These are phyloP conservation scores for Dasysyrphus albostriatus DNA, from an alignment of 2,888 invertebrate species.

Conservation along the genomic window DNA sequence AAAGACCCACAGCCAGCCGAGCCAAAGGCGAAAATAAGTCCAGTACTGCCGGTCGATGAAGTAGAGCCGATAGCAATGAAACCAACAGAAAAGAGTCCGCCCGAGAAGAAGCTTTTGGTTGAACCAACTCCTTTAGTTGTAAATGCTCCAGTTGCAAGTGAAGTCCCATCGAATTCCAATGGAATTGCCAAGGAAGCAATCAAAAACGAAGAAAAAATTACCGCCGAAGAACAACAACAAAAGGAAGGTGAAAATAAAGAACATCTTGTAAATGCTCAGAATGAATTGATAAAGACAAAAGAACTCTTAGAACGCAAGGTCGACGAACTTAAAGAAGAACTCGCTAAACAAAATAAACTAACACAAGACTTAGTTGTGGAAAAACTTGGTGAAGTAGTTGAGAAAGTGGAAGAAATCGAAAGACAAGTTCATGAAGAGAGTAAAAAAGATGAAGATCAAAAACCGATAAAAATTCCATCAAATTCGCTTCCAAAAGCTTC, in stretches of 20 bases:
- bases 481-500: conserved; percentile 66
- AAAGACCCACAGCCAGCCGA: conserved; percentile 11
- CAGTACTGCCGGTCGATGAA: conserved; percentile 81
- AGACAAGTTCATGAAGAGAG: conserved; percentile 84
- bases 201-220: conserved; percentile 84
- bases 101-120: conserved; percentile 11
- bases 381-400: conserved; percentile 80
- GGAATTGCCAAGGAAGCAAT: conserved; percentile 83
- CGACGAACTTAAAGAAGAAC: conserved; percentile 84
- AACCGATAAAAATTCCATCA: conserved; percentile 10
- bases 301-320: conserved; percentile 81
- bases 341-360: conserved; percentile 82
- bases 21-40: conserved; percentile 77
- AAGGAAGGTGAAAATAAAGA: conserved; percentile 78
- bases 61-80: conserved; percentile 45
- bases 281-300: conserved; percentile 81
- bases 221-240: conserved; percentile 80
- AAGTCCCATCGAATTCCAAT: conserved; percentile 31
- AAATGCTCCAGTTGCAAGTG: conserved; percentile 20
- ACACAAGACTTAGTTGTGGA: conserved; percentile 80
- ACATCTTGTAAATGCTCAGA: conserved; percentile 81
- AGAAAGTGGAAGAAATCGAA: conserved; percentile 83
- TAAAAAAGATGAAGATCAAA: conserved; percentile 76
- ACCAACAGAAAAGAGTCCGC: conserved; percentile 22
- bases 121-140: conserved; percentile 36